Evolutionary conservation across 1,140 invertebrate species (phyloP).

Genomic region (Drosophila jambulina): DNA sequence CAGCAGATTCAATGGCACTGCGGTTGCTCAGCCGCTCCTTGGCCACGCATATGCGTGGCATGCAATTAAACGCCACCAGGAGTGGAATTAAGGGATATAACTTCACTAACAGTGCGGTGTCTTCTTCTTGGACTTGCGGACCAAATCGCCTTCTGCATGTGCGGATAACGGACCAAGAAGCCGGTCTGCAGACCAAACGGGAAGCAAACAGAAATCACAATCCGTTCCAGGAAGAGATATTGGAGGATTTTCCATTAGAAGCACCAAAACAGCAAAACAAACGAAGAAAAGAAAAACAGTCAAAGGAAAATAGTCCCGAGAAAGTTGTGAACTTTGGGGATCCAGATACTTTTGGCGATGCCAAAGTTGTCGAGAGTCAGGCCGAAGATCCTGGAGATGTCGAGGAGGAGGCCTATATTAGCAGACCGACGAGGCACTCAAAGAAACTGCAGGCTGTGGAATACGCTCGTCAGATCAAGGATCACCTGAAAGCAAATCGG

Average conservation of each 20-base stretch:
- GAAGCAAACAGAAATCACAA: constrained; percentile 49
- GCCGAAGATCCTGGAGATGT: constrained; percentile 84
- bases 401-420: constrained; percentile 86
- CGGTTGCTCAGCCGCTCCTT: constrained; percentile 52
- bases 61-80: constrained; percentile 12
- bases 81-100: constrained; percentile 6
- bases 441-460: constrained; percentile 87
- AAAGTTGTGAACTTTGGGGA: constrained; percentile 22
- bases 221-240: constrained; percentile 19
- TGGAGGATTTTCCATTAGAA: constrained; percentile 5
- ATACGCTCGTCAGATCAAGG: constrained; percentile 90
- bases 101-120: not conserved
- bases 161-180: constrained; percentile 70
- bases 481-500: constrained; percentile 87
- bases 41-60: constrained; percentile 25
- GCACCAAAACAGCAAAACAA: not conserved
- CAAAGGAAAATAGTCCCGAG: constrained; percentile 6
- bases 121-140: not conserved
- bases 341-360: constrained; percentile 57
- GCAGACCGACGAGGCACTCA: constrained; percentile 83
- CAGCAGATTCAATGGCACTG: constrained; percentile 49
- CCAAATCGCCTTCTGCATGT: constrained; percentile 56
- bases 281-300: not conserved
- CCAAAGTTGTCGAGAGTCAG: not conserved
- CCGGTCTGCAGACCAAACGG: constrained; percentile 60